Percentiles rank a stretch among this genome's conserved stretches.
Conservation (phyloP, 1,140 invertebrate genomes). For the Eumaeus atala region DNA sequence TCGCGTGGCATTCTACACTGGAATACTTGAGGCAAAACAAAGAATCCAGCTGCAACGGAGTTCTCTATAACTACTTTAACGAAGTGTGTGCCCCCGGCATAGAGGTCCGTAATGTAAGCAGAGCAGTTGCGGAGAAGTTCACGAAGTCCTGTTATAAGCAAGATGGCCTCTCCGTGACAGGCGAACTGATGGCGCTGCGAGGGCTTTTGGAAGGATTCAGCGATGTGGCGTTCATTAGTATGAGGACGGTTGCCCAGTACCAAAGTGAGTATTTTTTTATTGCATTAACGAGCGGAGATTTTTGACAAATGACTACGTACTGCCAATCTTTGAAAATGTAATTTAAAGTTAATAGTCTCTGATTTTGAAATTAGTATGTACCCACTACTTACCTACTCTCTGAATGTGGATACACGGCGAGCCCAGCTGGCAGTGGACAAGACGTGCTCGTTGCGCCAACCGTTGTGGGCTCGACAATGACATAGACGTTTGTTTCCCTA, state of each 20-base stretch:
- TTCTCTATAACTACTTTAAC: constrained; percentile 77
- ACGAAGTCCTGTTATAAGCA: constrained; percentile 44
- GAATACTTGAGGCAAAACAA: constrained; percentile 71
- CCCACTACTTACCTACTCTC: too few species aligned
- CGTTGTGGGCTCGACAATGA: too few species aligned
- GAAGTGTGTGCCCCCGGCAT: constrained; percentile 76
- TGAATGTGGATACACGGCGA: too few species aligned
- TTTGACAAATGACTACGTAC: too few species aligned
- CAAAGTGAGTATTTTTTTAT: constrained; percentile 57
- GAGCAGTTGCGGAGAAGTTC: constrained; percentile 26
- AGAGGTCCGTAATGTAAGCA: constrained; percentile 28
- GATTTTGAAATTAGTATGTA: too few species aligned
- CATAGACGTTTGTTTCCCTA: too few species aligned
- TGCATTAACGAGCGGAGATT: neutral
- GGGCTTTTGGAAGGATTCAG: constrained; percentile 86
- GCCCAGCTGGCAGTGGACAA: too few species aligned
- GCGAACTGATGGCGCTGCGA: constrained; percentile 80
- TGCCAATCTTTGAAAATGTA: too few species aligned
- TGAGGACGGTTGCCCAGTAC: constrained; percentile 80
- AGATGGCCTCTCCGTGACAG: constrained; percentile 52
- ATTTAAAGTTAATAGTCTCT: too few species aligned
- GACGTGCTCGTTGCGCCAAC: too few species aligned
- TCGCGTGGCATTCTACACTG: constrained; percentile 78
- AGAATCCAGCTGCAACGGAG: constrained; percentile 60
- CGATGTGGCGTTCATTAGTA: constrained; percentile 90